These are phyloP conservation scores for Actinia equina DNA, from an alignment of 64 coral and sea anemone species.

Conservation along the genomic window DNA sequence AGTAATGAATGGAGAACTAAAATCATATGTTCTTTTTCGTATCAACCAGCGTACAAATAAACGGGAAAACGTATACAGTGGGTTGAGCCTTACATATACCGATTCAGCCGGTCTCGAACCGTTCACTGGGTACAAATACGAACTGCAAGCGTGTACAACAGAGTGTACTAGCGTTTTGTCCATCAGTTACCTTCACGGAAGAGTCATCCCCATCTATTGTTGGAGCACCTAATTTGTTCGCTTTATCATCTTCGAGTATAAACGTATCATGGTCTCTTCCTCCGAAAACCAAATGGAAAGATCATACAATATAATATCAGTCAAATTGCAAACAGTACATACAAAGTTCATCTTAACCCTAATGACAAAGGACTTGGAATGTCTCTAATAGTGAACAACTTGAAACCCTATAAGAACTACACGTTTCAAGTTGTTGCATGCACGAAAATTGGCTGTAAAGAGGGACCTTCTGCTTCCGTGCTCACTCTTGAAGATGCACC, in stretches of 20 bases:
- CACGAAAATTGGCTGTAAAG: conserved; percentile 75
- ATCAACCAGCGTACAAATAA: conserved; percentile 42
- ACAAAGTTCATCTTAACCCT: conserved; percentile 56
- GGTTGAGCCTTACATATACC: conserved; percentile 65
- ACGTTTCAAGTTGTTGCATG: conserved; percentile 82
- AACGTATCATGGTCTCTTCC: conserved; percentile 76
- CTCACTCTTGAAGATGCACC: conserved; percentile 81
- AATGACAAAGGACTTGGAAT: conserved; percentile 73
- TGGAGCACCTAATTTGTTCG: conserved; percentile 44
- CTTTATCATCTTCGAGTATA: conserved; percentile 63
- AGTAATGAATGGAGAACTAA: conserved; percentile 75
- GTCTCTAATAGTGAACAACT: conserved; percentile 52
- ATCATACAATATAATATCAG: conserved; percentile 88
- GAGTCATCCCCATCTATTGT: conserved; percentile 71
- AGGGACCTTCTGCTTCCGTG: conserved; percentile 48
- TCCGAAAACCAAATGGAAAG: conserved; percentile 68
- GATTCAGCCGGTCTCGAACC: conserved; percentile 63
- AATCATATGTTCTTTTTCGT: conserved; percentile 59
- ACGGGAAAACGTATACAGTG: conserved; percentile 60
- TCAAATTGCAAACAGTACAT: conserved; percentile 65
- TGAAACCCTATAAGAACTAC: conserved; percentile 86
- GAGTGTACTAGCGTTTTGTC: conserved; percentile 54
- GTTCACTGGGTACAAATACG: conserved; percentile 83
- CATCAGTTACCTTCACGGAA: conserved; percentile 53
- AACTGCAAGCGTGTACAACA: conserved; percentile 85